Evolutionary conservation across 1,140 invertebrate genomes (phyloP).

Genomic region (Drusus annulatus): DNA sequence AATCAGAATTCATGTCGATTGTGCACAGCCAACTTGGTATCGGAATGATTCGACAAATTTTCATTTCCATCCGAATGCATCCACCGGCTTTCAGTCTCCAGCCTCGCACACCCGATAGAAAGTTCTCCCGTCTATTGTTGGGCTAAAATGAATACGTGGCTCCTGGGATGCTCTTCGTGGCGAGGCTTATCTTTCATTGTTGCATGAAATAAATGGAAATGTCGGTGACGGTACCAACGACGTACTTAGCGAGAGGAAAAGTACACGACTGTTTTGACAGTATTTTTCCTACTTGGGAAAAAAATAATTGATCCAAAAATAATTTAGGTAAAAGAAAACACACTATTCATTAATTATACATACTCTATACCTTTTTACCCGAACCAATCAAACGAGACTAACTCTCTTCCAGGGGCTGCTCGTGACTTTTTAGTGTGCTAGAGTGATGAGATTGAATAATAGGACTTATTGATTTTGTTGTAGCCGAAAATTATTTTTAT

Average conservation of each 20-base stretch:
- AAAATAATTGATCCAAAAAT: too few species aligned
- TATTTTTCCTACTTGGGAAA: not conserved
- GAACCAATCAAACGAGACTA: too few species aligned
- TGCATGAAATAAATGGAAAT: not conserved
- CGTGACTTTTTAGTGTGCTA: too few species aligned
- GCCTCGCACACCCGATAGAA: not conserved
- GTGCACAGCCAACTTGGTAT: not conserved
- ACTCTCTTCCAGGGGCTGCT: too few species aligned
- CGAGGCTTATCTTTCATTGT: constrained; percentile 7
- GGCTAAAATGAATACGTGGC: constrained; percentile 16
- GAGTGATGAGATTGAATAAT: too few species aligned
- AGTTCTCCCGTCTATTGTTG: constrained; percentile 23
- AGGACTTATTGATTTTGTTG: too few species aligned
- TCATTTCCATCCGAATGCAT: constrained; percentile 1
- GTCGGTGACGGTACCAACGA: not conserved
- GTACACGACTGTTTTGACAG: not conserved
- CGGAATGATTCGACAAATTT: constrained; percentile 4
- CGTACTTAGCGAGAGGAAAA: not conserved
- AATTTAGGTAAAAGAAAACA: too few species aligned
- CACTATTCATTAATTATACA: too few species aligned
- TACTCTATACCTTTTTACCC: too few species aligned
- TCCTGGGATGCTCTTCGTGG: not conserved
- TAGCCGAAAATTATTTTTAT: too few species aligned
- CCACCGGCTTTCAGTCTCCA: not conserved
- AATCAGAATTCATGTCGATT: constrained; percentile 10